Base-by-base conservation (phyloP, 1,140 invertebrate genomes). In the Cyclina sinensis region DNA sequence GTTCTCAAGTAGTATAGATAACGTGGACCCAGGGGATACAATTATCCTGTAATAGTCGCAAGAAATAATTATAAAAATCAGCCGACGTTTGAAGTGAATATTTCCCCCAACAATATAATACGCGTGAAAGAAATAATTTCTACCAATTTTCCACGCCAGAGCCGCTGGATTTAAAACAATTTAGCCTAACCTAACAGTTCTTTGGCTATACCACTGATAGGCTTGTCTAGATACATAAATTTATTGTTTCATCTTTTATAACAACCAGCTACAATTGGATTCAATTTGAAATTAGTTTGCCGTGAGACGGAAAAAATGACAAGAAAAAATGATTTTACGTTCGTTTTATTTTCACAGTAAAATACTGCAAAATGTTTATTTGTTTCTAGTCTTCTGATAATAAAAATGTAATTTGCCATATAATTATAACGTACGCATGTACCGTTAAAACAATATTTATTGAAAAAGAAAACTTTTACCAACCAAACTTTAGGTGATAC, bases 101-200 rank as follows among this genome's bases (percentile, higher is more conserved):
- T 70, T 27, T 70, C 27, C 21, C 2, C 32, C 21, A 27, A 37
- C 65, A 70, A 16, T 37, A 18, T 70, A 70, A 70, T 37, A 14
- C 35, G 65, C 65, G 65, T 37, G 27, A 70, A 70, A 35, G 32
- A 70, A 70, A 70, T 70, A 70, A 70, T 70, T 70, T 70, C 14
- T 37, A 70, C 65, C 65, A 70, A 70, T 70, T 70, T 70, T 70
- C 30, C 65, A 70, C 65, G 37, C 57, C 24, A 62, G 57, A 62
- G 57, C 7, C 57, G 57, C n/a, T 62, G 27, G 57, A 62, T 27
- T 62, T 62, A 62, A 62, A 27, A 62, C 57, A 62, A 27, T 62
- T 27, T 62, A 24, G 57, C 57, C 57, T 62, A 62, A 62, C 57
- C 57, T 62, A 62, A 62, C 57, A 5, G 57, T 62, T 62, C n/a